Conservation (phyloP, 2,113 vertebrate species). For the Paradoxurus hermaphroditus region DNA sequence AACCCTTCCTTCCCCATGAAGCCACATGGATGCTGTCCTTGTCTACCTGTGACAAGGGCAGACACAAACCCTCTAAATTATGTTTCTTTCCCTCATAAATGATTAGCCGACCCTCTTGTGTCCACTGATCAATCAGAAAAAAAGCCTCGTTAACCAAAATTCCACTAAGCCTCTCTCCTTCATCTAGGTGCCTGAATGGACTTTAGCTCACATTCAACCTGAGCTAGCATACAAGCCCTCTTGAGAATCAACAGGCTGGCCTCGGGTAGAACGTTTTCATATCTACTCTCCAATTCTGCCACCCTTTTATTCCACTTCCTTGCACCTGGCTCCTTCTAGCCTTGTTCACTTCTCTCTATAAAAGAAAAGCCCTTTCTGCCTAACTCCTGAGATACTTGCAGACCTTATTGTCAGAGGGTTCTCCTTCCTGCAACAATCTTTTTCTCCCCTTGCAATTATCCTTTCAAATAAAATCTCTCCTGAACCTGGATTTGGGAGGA, state of each 20-base stretch:
- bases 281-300: background rate
- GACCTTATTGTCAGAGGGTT: background rate
- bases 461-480: background rate
- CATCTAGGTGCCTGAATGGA: background rate
- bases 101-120: background rate
- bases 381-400: background rate
- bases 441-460: background rate
- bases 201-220: background rate
- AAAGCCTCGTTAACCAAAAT: background rate
- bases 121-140: background rate
- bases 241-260: background rate
- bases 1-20: background rate
- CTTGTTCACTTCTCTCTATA: background rate
- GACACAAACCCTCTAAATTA: background rate
- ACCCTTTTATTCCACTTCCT: background rate
- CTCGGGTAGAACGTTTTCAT: background rate
- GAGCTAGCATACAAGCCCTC: background rate
- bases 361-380: background rate
- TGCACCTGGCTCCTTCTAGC: background rate
- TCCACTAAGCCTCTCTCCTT: background rate
- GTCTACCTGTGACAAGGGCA: background rate
- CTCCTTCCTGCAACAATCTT: background rate
- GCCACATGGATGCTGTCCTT: background rate
- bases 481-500: background rate
- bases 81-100: background rate